Evolutionary conservation across 37 sponge, comb jelly and placozoan species (phyloP).

Genomic region (Eunapius fragilis): DNA sequence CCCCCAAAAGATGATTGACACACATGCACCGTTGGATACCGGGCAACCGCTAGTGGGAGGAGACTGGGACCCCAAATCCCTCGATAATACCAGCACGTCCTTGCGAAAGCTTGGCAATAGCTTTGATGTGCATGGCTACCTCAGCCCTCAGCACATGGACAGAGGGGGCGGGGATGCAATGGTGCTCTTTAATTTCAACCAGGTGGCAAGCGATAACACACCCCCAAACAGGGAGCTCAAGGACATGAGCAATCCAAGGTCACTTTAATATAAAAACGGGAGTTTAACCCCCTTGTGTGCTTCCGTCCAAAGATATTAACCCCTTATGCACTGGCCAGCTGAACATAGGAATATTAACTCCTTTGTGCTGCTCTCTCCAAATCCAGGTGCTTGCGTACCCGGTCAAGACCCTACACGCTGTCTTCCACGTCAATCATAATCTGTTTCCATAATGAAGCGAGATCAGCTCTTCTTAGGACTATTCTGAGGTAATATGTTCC

Average conservation of each 20-base stretch:
- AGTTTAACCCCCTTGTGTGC: no score
- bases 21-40: no score
- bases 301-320: no score
- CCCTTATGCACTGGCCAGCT: neutral
- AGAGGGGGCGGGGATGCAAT: conserved; percentile 39
- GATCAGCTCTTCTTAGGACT: conserved; percentile 83
- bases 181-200: conserved; percentile 61
- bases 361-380: neutral
- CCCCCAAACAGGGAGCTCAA: conserved; percentile 25
- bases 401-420: neutral
- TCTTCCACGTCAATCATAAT: conserved; percentile 64
- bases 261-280: neutral
- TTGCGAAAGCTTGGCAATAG: neutral
- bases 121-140: conserved; percentile 54
- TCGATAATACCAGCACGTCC: neutral
- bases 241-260: conserved; percentile 39
- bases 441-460: conserved; percentile 82
- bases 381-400: conserved; percentile 8
- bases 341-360: neutral
- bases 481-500: conserved; percentile 40
- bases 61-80: no score
- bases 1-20: no score
- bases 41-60: no score
- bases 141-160: conserved; percentile 33
- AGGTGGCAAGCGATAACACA: conserved; percentile 56